Base-by-base conservation (phyloP, 1,140 invertebrate species). In the Drosophila triauraria region DNA sequence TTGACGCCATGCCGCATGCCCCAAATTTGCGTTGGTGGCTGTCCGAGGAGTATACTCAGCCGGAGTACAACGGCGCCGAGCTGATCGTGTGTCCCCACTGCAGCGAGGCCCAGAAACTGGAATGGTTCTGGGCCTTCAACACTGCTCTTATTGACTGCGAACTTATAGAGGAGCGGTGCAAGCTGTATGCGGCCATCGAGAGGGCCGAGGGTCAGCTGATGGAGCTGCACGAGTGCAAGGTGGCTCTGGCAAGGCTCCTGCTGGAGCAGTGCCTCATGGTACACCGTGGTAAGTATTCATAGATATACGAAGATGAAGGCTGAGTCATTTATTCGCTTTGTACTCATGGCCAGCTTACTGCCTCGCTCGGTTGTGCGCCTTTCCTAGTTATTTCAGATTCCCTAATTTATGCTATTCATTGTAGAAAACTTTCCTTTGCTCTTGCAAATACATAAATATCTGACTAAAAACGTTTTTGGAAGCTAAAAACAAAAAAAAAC, bases 111-210 rank as follows among this genome's bases (percentile, higher is more conserved):
- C 83, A 87, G 59, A 87, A 87, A 68, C 47, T 87, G 71, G 83
- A 87, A 57, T 87, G 83, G 83, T 87, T 76, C 64, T 87, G 83
- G 83, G 60, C 82, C 23, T 87, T 87, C 40, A 65, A 68, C 44
- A 80, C 82, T 10, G 76, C 83, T 1, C 58, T 87, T 8, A 70
- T 65, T 30, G 83, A 85, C 47, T 87, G 82, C 47, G 83, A 87
- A 54, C 53, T 80, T 7, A 81, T 87, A n/a, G 81, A 87, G 67
- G 82, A 85, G 57, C 82, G 83, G 30, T 87, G 83, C 54, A 87
- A 87, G 42, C 72, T 87, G n/a, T 87, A 87, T 58, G 83, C 78
- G 44, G 82, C 83, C 44, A 78, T 87, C 13, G 83, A 87, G 17
- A 64, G 82, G 1, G 75, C 83, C 30, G 82, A 87, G n/a, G 32